These are phyloP conservation scores for Schizotus pectinicornis DNA, from an alignment of 2,888 invertebrate genomes.

Conservation along the genomic window DNA sequence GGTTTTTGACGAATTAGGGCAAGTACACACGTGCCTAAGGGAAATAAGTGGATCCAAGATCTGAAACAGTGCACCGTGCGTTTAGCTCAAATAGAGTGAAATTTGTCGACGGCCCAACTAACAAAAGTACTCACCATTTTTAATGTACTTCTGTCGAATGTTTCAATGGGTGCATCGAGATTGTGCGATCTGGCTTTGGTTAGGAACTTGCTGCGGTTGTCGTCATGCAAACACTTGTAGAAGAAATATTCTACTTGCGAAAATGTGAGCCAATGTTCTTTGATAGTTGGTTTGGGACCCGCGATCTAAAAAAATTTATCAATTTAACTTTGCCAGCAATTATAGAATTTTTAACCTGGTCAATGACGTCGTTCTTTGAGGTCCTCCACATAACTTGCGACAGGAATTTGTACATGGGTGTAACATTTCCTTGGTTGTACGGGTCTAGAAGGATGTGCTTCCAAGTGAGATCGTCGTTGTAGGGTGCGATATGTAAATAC, in stretches of 20 bases:
- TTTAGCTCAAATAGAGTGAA: no score
- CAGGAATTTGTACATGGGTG: slow-evolving; percentile 62
- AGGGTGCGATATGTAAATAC: slow-evolving; percentile 67
- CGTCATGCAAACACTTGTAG: slow-evolving; percentile 68
- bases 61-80: slow-evolving; percentile 55
- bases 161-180: slow-evolving; percentile 58
- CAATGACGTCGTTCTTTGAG: slow-evolving; percentile 68
- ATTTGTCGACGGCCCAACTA: no score
- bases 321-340: neutral
- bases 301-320: slow-evolving; percentile 57
- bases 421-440: slow-evolving; percentile 58
- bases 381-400: slow-evolving; percentile 72
- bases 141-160: slow-evolving; percentile 58
- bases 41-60: slow-evolving; percentile 69
- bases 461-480: slow-evolving; percentile 62
- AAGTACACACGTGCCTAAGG: slow-evolving; percentile 74
- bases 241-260: slow-evolving; percentile 77
- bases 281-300: slow-evolving; percentile 68
- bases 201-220: slow-evolving; percentile 61
- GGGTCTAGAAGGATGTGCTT: slow-evolving; percentile 61
- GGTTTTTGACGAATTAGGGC: slow-evolving; percentile 68
- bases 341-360: slow-evolving; percentile 60
- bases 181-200: slow-evolving; percentile 57
- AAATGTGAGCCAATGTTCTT: slow-evolving; percentile 67
- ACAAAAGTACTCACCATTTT: slow-evolving; percentile 49